Evolutionary conservation across 2,797 vertebrate species (phyloP), one percentile per base, ranked within the genome.

Genomic region (Falco columbarius): DNA sequence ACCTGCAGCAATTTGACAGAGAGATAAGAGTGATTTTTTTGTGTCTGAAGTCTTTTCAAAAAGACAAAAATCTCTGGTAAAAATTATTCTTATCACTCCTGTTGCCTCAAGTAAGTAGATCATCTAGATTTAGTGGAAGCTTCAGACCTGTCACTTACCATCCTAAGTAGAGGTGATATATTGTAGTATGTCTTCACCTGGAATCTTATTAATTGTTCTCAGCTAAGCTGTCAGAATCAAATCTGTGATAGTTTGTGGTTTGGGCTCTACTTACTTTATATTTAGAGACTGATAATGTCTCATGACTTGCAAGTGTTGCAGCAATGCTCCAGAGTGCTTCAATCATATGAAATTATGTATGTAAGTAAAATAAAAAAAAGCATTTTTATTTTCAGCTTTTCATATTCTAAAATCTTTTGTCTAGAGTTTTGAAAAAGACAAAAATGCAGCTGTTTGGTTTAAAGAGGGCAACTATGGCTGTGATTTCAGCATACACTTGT

Each of bases 21-120:
- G 70, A 92, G 54, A 93, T 81, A 68, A 77, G 83, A 66, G 32
- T 21, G 27, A 55, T 76, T 91, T 91, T 38, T 38, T 67, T 74
- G 32, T 67, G 54, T 74, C 83, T 40, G 26, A 91, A 88, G 44
- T 61, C 47, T 82, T 87, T 81, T 92, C 18, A 54, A 62, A 71
- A 90, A 94, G 61, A 86, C 75, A 88, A 87, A 44, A 72, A 88
- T 88, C 79, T 86, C 23, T 52, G 36, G 72, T 90, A 86, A 96
- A 95, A 88, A 83, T 90, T 67, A 90, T 34, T 44, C 27, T 49
- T 52, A 23, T 76, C 95, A 49, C 52, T 91, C 36, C 34, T 84
- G 40, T 58, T 89, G 59, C 62, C 74, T 89, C 29, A 55, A 82
- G 87, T 82, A 81, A 66, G 71, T 91, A 86, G 68, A 88, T 96